Conservation (phyloP, 2,888 invertebrate species). For the Yponomeuta plumbellus region DNA sequence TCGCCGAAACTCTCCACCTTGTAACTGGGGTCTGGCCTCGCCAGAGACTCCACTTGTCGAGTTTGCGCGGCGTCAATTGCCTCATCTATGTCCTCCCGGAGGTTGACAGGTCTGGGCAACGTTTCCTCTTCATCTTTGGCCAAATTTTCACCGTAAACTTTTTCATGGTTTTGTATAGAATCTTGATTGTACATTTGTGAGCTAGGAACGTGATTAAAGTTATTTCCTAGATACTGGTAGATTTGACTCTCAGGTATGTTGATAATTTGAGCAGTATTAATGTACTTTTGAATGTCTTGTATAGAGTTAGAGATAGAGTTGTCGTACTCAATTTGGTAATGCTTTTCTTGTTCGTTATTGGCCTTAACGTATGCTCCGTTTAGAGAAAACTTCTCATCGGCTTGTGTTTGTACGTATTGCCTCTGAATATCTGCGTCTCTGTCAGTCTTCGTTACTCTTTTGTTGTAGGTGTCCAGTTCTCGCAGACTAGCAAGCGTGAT, state of each 20-base stretch:
- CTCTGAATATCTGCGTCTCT: background rate
- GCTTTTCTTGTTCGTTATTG: slow-evolving; percentile 10
- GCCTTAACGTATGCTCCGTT: slow-evolving; percentile 24
- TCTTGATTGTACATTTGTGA: background rate
- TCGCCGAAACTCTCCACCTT: slow-evolving; percentile 55
- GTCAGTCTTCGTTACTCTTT: background rate
- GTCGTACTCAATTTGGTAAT: background rate
- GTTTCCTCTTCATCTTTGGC: slow-evolving; percentile 34
- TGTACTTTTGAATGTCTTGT: background rate
- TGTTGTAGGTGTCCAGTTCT: slow-evolving; percentile 24
- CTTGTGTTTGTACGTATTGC: slow-evolving; percentile 21
- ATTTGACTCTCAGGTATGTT: background rate
- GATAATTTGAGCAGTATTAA: background rate
- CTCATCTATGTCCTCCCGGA: slow-evolving; percentile 42
- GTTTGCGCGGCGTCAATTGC: slow-evolving; percentile 43
- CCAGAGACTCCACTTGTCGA: slow-evolving; percentile 48
- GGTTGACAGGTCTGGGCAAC: slow-evolving; percentile 50
- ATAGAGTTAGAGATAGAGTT: background rate
- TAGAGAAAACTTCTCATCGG: slow-evolving; percentile 24
- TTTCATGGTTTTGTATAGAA: background rate
- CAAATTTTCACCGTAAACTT: background rate
- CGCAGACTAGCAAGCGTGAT: slow-evolving; percentile 46
- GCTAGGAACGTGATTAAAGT: too few relatives aligned
- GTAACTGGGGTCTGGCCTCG: slow-evolving; percentile 41
- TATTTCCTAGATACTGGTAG: background rate